A percentile compares a stretch with the other conserved stretches of the same genome.
Conservation (phyloP, 92 coral and sea anemone genomes). For the Plumapathes pennacea region DNA sequence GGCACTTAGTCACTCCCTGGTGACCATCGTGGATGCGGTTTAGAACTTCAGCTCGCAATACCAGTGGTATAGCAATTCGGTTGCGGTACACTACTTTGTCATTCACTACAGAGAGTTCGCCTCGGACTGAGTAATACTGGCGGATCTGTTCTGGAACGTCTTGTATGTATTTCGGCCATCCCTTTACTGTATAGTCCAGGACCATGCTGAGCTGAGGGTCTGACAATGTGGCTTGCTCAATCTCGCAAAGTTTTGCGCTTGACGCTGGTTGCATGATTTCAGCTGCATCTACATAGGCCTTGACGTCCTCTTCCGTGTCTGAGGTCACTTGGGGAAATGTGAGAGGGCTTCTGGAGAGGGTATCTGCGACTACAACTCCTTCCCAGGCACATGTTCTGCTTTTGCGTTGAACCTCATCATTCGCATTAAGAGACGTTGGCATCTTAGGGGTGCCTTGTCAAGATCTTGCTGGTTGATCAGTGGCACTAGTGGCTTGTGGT, state of each 20-base stretch:
- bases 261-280: constrained; percentile 24
- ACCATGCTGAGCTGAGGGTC: constrained; percentile 27
- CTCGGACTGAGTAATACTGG: constrained; percentile 4
- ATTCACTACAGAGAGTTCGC: constrained; percentile 26
- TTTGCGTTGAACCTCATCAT: constrained; percentile 50
- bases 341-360: constrained; percentile 45
- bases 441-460: constrained; percentile 37
- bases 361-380: constrained; percentile 57
- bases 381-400: constrained; percentile 49
- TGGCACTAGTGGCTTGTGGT: constrained; percentile 64
- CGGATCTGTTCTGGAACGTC: constrained; percentile 25
- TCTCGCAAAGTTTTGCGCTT: constrained; percentile 13
- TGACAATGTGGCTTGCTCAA: constrained; percentile 6
- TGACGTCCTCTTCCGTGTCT: constrained; percentile 20
- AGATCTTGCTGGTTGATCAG: constrained; percentile 39
- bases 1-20: no score
- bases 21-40: constrained; percentile 16
- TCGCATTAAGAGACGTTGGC: constrained; percentile 62
- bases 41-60: constrained; percentile 5
- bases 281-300: constrained; percentile 11
- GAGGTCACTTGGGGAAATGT: not conserved
- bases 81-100: constrained; percentile 20
- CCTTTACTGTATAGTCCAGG: constrained; percentile 1
- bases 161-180: constrained; percentile 44
- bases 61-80: constrained; percentile 19